phyloP scores from a whole-genome alignment of 2,888 invertebrate species.

The Ormyrus thymus region DNA sequence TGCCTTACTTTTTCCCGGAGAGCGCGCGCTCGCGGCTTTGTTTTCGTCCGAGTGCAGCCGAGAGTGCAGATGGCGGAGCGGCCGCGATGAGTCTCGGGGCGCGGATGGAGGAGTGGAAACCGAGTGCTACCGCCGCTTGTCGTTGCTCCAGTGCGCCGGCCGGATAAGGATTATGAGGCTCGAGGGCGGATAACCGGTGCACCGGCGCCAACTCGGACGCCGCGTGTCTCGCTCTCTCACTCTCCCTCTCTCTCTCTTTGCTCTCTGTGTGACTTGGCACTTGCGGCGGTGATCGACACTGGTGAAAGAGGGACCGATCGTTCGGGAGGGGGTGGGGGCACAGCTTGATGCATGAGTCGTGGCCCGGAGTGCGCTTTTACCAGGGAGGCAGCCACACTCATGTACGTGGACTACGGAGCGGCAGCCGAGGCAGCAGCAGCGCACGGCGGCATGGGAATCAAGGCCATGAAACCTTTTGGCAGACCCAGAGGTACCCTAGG shows the following conservation, averaged over 20 bases:
- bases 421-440: constrained; percentile 72
- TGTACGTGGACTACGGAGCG: constrained; percentile 78
- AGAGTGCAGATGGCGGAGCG: too few species aligned
- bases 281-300: neutral
- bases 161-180: constrained; percentile 13
- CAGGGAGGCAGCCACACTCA: constrained; percentile 68
- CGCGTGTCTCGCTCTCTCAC: neutral
- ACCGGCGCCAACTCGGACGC: neutral
- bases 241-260: too few species aligned
- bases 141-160: neutral
- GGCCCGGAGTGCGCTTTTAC: constrained; percentile 49
- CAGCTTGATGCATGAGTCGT: constrained; percentile 40
- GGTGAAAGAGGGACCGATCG: neutral
- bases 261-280: too few species aligned
- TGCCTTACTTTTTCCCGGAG: neutral
- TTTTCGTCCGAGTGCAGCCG: neutral
- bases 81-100: too few species aligned
- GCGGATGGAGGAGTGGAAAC: too few species aligned
- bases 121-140: too few species aligned
- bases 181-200: constrained; percentile 21
- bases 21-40: constrained; percentile 20
- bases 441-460: constrained; percentile 85
- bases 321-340: too few species aligned
- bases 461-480: constrained; percentile 91
- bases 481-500: constrained; percentile 84